A percentile compares a stretch with the other conserved stretches of the same genome.
phyloP scores from a whole-genome alignment of 2,113 vertebrate genomes.

The Oncorhynchus tshawytscha region DNA sequence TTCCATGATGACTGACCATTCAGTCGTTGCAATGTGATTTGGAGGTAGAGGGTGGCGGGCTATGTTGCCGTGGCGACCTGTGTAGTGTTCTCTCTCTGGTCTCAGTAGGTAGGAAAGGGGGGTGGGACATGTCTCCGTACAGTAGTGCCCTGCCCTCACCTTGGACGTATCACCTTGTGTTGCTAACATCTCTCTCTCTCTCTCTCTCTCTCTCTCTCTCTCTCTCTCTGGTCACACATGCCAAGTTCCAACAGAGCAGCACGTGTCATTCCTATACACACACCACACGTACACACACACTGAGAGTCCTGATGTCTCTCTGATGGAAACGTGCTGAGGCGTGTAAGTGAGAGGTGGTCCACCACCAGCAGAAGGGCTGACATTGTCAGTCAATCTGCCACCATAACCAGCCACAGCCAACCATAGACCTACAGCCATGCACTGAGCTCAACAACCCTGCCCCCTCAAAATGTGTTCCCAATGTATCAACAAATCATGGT shows the following conservation, averaged over 20 bases:
- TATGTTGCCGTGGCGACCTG: conserved; percentile 10
- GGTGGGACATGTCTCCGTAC: too few relatives aligned
- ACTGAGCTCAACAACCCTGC: conserved; percentile 45
- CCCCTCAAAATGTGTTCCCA: conserved; percentile 52
- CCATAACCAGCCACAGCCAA: too few relatives aligned
- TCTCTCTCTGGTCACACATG: too few relatives aligned
- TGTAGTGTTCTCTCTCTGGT: too few relatives aligned
- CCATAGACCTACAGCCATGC: neutral
- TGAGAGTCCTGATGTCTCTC: conserved; percentile 31
- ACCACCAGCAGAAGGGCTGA: neutral
- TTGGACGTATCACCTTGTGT: too few relatives aligned
- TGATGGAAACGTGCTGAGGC: neutral
- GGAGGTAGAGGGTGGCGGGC: neutral
- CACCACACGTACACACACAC: conserved; percentile 17
- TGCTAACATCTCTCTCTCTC: too few relatives aligned
- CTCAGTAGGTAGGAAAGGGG: neutral
- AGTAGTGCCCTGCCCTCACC: too few relatives aligned
- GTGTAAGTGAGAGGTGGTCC: conserved; percentile 7
- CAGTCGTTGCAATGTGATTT: neutral
- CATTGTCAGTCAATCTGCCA: conserved; percentile 44
- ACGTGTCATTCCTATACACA: conserved; percentile 5
- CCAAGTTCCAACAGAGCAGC: neutral
- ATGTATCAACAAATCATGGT: conserved; percentile 51
- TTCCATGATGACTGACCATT: neutral
- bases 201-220: too few relatives aligned